Evolutionary conservation across 2,888 invertebrate species (phyloP).

Genomic region (Xestoiulus laeticollis): DNA sequence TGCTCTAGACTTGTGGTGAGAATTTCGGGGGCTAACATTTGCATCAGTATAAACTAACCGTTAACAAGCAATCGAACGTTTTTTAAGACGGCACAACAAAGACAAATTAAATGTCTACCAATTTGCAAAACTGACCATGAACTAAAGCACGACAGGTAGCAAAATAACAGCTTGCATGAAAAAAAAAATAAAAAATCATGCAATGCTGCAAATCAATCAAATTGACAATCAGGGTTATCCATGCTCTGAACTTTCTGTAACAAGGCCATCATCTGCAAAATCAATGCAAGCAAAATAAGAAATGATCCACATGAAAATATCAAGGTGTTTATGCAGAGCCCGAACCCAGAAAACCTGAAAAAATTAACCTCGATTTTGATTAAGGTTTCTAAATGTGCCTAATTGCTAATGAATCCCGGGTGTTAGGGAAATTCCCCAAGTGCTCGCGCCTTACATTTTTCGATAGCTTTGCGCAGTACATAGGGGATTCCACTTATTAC

Average conservation of each 20-base stretch:
- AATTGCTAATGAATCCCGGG: too few species aligned
- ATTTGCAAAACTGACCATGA: constrained; percentile 8
- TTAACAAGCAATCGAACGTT: background rate
- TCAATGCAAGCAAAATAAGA: constrained; percentile 44
- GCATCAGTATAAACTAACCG: constrained; percentile 21
- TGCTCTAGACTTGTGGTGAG: background rate
- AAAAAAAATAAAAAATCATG: constrained; percentile 17
- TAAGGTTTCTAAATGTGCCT: background rate
- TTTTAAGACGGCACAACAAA: background rate
- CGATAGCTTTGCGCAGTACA: too few species aligned
- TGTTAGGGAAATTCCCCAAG: too few species aligned
- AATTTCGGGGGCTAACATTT: background rate
- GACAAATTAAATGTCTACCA: background rate
- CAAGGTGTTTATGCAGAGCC: background rate
- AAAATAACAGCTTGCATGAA: background rate
- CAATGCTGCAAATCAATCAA: constrained; percentile 5
- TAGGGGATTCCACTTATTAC: too few species aligned
- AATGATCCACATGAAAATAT: background rate
- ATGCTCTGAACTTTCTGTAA: constrained; percentile 46
- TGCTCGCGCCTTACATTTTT: too few species aligned
- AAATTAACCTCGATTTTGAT: background rate
- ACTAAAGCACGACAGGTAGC: background rate
- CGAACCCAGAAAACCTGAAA: background rate
- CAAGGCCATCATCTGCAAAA: constrained; percentile 46
- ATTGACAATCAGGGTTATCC: constrained; percentile 27